phyloP scores from a whole-genome alignment of 2,113 vertebrate genomes.

The Ageneiosus marmoratus region DNA sequence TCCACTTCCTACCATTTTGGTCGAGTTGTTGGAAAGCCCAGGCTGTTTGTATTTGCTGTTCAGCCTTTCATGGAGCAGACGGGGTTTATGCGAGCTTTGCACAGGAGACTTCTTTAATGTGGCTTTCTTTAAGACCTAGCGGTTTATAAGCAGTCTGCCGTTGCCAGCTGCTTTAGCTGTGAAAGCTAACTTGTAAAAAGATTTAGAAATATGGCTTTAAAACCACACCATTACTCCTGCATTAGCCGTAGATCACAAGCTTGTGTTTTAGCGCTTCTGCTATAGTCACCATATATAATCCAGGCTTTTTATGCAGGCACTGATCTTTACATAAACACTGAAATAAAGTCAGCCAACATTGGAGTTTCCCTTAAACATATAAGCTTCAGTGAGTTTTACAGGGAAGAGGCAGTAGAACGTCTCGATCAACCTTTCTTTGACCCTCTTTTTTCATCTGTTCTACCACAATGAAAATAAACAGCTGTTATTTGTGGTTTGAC shows the following conservation, averaged over 20 bases:
- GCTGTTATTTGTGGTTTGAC: neutral
- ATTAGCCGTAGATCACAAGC: neutral
- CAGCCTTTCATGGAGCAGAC: conserved; percentile 22
- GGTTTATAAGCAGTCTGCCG: conserved; percentile 29
- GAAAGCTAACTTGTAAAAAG: neutral
- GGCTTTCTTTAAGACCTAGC: conserved; percentile 30
- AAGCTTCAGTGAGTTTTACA: conserved; percentile 26
- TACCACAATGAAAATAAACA: neutral
- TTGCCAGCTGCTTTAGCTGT: conserved; percentile 24
- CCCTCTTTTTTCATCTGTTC: neutral
- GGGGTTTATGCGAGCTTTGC: conserved; percentile 22
- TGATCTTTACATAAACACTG: conserved; percentile 8
- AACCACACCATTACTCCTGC: conserved; percentile 7
- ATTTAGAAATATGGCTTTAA: neutral
- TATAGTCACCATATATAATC: neutral
- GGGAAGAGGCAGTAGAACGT: neutral
- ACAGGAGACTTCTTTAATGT: conserved; percentile 29
- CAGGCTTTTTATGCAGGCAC: neutral
- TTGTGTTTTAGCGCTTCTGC: neutral
- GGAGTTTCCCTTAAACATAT: neutral
- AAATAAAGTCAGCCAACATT: neutral
- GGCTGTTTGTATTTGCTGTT: neutral
- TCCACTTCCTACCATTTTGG: neutral
- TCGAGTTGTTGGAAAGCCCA: neutral
- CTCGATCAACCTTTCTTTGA: neutral